Evolutionary conservation across 2,888 invertebrate species (phyloP).

Genomic region (Lissocephala sabroskyi): DNA sequence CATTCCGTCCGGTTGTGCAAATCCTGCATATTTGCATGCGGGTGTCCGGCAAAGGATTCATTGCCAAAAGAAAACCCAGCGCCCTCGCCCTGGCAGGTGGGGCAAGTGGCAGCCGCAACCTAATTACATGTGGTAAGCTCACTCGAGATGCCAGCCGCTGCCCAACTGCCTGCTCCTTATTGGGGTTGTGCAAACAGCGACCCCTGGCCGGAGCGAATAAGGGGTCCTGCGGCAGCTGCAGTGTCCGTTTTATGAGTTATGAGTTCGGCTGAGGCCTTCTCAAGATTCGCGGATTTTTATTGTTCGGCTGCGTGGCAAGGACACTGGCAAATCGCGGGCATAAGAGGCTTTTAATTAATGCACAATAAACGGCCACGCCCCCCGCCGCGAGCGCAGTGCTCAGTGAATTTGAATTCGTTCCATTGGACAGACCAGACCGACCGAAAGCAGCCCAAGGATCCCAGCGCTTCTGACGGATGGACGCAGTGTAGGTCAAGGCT

Average conservation of each 20-base stretch:
- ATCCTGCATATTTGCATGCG: conserved; percentile 29
- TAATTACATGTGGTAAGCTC: conserved; percentile 61
- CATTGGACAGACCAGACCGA: background rate
- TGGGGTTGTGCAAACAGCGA: conserved; percentile 34
- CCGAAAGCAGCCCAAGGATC: conserved; percentile 48
- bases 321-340: too few species aligned
- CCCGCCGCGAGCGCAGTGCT: too few species aligned
- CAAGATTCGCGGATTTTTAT: too few species aligned
- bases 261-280: conserved; percentile 44
- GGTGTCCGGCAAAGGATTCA: conserved; percentile 48
- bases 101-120: conserved; percentile 52
- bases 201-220: background rate
- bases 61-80: conserved; percentile 60
- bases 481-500: conserved; percentile 55
- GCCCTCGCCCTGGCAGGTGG: too few species aligned
- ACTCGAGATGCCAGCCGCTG: too few species aligned
- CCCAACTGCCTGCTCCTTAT: conserved; percentile 18
- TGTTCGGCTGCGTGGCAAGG: too few species aligned
- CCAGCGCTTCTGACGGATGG: conserved; percentile 1
- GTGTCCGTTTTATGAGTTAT: conserved; percentile 36
- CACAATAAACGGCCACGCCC: conserved; percentile 37
- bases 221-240: background rate
- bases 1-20: conserved; percentile 4
- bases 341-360: conserved; percentile 63
- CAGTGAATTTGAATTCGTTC: conserved; percentile 49